Evolutionary conservation across 2,888 invertebrate species (phyloP).

Genomic region (Pyrocoelia pectoralis): DNA sequence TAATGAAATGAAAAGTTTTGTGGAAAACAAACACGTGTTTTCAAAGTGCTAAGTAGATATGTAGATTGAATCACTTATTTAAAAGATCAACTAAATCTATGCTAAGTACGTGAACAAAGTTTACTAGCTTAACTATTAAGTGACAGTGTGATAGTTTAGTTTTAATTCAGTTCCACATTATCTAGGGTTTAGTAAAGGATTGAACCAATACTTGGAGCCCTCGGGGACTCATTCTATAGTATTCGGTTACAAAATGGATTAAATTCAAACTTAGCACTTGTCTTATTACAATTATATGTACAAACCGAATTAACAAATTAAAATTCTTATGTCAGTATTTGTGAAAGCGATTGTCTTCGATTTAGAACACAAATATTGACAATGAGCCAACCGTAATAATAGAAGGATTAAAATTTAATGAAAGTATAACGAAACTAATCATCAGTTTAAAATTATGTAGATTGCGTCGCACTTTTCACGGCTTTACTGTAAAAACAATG

Average conservation of each 20-base stretch:
- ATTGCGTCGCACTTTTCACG: conserved; percentile 18
- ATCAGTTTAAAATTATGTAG: conserved; percentile 22
- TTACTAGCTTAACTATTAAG: conserved; percentile 36
- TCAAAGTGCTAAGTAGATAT: not conserved
- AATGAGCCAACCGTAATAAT: conserved; percentile 43
- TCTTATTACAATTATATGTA: conserved; percentile 39
- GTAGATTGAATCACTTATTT: not conserved
- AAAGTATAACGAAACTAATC: conserved; percentile 50
- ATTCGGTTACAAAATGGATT: conserved; percentile 39
- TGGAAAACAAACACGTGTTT: not conserved
- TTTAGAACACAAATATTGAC: conserved; percentile 40
- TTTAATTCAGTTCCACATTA: conserved; percentile 45
- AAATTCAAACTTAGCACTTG: conserved; percentile 42
- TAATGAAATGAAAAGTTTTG: too few species aligned
- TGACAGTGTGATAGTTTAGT: conserved; percentile 40
- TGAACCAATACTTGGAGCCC: conserved; percentile 43
- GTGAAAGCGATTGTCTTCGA: conserved; percentile 25
- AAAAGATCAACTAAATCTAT: conserved; percentile 27
- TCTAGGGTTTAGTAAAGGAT: conserved; percentile 38
- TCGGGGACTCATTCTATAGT: conserved; percentile 37
- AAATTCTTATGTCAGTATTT: conserved; percentile 39
- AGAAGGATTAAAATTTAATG: conserved; percentile 52
- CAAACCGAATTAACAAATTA: conserved; percentile 41
- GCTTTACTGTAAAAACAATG: conserved; percentile 21
- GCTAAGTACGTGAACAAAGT: conserved; percentile 38